Conservation (phyloP, 2,113 vertebrate genomes). For the Puma concolor region DNA sequence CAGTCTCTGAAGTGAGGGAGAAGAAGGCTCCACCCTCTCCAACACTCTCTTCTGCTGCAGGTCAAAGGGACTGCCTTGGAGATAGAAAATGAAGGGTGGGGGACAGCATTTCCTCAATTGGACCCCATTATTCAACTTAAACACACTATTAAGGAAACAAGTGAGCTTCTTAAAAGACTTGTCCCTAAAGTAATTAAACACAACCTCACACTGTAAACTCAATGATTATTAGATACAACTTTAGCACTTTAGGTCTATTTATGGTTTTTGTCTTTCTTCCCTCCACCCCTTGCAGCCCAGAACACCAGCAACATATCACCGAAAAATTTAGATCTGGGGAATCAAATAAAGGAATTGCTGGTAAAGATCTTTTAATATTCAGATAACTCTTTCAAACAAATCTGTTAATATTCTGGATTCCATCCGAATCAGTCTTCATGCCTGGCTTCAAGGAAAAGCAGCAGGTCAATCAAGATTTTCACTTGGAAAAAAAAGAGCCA, state of each 20-base stretch:
- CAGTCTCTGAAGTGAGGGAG: neutral
- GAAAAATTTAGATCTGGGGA: neutral
- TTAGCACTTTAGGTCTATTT: neutral
- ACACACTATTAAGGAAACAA: slow-evolving; percentile 10
- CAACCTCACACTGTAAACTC: neutral
- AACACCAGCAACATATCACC: neutral
- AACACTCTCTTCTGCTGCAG: neutral
- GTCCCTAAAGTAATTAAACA: slow-evolving; percentile 31
- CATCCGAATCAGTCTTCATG: neutral
- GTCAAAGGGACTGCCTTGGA: neutral
- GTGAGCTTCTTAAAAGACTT: neutral
- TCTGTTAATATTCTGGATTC: neutral
- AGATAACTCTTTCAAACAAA: slow-evolving; percentile 21
- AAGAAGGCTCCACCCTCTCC: neutral
- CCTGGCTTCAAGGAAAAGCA: slow-evolving; percentile 14
- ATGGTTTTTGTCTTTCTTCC: neutral
- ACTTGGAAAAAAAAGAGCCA: neutral
- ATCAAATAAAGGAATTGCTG: neutral
- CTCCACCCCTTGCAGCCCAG: neutral
- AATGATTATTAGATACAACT: neutral
- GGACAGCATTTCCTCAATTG: neutral
- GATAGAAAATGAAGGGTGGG: accelerated
- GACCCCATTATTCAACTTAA: neutral
- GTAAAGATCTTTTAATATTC: neutral
- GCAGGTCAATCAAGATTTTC: neutral